Evolutionary conservation across 2,113 vertebrate genomes (phyloP), one percentile per base, ranked within the genome.

Genomic region (Tragelaphus scriptus): DNA sequence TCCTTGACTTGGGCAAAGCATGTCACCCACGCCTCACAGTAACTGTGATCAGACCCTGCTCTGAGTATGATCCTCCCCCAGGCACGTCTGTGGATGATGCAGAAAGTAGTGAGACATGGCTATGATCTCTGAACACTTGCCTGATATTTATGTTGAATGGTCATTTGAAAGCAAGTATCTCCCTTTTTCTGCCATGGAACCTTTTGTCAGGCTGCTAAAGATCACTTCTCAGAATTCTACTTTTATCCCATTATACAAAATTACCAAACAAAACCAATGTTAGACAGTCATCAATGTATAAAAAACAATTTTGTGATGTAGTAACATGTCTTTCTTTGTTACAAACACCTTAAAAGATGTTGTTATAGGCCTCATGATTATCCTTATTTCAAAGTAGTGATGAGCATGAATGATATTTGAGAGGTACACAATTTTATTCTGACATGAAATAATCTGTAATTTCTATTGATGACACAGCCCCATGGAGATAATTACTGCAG

Each of bases 321-420:
- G 36, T 65, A 65, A 86, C 19, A 36, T 55, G 36, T 44, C 14
- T 85, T 5, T 32, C 26, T 89, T 89, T 85, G 5, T 86, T 90
- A 58, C 5, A 75, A 58, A 81, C 61, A 82, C 80, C 61, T 91
- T 10, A 21, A 95, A 85, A 93, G 21, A 19, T 85, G 63, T 85
- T 65, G 49, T 5, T 47, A 2, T 11, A 88, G 7, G 3, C 75
- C 32, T 88, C 30, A 49, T 90, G 63, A 63, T 51, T 87, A 55
- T 55, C 63, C 26, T 36, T 5, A 85, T 79, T 75, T 85, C 32
- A 86, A 80, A 51, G 56, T 63, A 49, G 19, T 25, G 15, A 65
- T 80, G 44, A 90, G 2, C 10, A 11, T 87, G 40, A 87, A 49
- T 10, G 7, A 21, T 87, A 86, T 58, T 94, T 65, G 40, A 55